phyloP scores from a whole-genome alignment of 2,888 invertebrate genomes.

The Silvanus unidentatus region DNA sequence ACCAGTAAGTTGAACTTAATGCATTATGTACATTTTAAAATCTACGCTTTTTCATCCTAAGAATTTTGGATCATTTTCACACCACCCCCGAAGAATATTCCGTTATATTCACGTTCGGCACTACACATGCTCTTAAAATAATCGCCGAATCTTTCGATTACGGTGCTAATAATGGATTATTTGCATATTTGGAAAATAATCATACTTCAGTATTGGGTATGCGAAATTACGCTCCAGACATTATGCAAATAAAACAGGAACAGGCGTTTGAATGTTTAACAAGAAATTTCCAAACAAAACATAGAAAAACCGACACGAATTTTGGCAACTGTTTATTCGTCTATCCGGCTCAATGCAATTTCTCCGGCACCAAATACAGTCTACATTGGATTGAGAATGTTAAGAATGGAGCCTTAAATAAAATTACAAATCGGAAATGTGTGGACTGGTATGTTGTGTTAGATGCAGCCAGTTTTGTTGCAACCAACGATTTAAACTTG shows the following conservation, averaged over 20 bases:
- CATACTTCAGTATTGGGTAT: conserved; percentile 95
- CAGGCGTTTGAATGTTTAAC: conserved; percentile 48
- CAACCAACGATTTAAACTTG: conserved; percentile 74
- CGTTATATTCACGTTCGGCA: conserved; percentile 89
- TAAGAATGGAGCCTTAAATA: conserved; percentile 54
- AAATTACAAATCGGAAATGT: conserved; percentile 34
- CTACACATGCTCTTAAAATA: conserved; percentile 81
- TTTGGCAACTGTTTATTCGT: conserved; percentile 60
- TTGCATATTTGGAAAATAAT: conserved; percentile 81
- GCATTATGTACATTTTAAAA: conserved; percentile 3
- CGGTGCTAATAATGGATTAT: conserved; percentile 44
- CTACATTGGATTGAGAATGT: conserved; percentile 62
- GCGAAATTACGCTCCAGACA: conserved; percentile 63
- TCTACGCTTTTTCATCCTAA: conserved; percentile 38
- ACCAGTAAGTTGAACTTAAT: conserved; percentile 51
- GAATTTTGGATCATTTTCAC: conserved; percentile 80
- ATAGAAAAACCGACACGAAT: not conserved
- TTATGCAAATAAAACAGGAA: conserved; percentile 54
- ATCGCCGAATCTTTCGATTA: conserved; percentile 78
- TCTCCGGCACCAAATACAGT: conserved; percentile 87
- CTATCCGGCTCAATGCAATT: conserved; percentile 92
- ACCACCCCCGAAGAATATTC: conserved; percentile 74
- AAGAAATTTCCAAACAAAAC: conserved; percentile 1
- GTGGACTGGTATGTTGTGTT: conserved; percentile 66
- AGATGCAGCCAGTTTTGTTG: conserved; percentile 80